Evolutionary conservation across 2,797 vertebrate species (phyloP), one percentile per base, ranked within the genome.

Genomic region (Microhierax caerulescens): DNA sequence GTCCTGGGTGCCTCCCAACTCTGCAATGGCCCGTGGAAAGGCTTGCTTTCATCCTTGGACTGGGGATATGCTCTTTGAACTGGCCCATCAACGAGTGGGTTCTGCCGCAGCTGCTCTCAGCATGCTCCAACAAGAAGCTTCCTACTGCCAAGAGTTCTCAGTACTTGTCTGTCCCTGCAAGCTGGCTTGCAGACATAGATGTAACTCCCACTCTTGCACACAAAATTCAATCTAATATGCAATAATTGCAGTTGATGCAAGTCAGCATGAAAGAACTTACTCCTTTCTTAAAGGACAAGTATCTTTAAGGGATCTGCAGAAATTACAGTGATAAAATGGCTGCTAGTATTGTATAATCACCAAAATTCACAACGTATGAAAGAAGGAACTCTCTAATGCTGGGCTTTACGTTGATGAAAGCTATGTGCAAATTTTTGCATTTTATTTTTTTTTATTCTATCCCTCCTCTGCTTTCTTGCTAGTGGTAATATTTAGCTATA

Each of bases 161-260:
- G 82, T 76, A 75, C 79, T 53, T 77, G 56, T 61, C 86, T 96
- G 73, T 77, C 86, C 92, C 70, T 59, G 51, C 61, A 94, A 68
- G 25, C 1, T 88, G 85, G 92, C 85, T 87, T 41, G 53, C 90
- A 90, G 76, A 85, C 69, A 72, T 5, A 0, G 12, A 67, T 51
- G 24, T 77, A 77, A 63, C 18, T 80, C 64, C 73, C 45, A 39
- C 68, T 73, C 69, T 74, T 86, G 41, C 80, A 63, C 74, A 78
- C 37, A 51, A 65, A 88, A 85, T 48, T 39, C 0, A 1, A 74
- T 36, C 54, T 18, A 56, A 13, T 48, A 32, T 48, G 77, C 88
- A 90, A 24, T 47, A 82, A 82, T 27, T 74, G 64, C 81, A 74
- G 25, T 7, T 76, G 54, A 51, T 64, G 41, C 6, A 17, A 88